Evolutionary conservation across 2,797 vertebrate species (phyloP).

Genomic region (Eulemur albifrons): DNA sequence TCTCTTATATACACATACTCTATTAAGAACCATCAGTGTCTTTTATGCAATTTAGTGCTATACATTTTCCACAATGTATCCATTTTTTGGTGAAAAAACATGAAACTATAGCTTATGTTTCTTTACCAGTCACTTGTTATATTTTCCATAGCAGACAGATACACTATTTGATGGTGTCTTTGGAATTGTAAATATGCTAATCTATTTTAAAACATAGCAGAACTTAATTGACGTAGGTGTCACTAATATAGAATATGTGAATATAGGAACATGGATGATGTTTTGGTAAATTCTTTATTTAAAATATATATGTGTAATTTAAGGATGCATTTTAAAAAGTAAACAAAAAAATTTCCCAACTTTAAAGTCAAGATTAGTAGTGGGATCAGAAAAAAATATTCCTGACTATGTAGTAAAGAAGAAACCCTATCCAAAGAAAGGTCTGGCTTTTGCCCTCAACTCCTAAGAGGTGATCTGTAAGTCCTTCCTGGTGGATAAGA

Average conservation of each 20-base stretch:
- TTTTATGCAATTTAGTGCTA: neutral
- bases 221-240: neutral
- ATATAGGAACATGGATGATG: neutral
- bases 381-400: neutral
- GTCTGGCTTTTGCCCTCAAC: neutral
- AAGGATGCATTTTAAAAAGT: neutral
- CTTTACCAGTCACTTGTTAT: neutral
- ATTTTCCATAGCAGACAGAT: neutral
- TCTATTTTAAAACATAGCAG: neutral
- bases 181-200: neutral
- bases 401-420: neutral
- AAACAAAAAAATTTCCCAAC: neutral
- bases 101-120: neutral
- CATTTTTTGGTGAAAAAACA: neutral
- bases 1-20: neutral
- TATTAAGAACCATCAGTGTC: neutral
- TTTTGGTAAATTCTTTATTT: conserved; percentile 12
- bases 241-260: neutral
- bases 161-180: neutral
- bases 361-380: neutral
- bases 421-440: neutral
- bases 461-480: neutral
- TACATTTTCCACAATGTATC: neutral
- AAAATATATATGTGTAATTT: neutral
- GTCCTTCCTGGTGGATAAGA: neutral